These are phyloP conservation scores for Paramormyrops hopkinsi DNA, from an alignment of 2,797 vertebrate genomes.

Conservation along the genomic window DNA sequence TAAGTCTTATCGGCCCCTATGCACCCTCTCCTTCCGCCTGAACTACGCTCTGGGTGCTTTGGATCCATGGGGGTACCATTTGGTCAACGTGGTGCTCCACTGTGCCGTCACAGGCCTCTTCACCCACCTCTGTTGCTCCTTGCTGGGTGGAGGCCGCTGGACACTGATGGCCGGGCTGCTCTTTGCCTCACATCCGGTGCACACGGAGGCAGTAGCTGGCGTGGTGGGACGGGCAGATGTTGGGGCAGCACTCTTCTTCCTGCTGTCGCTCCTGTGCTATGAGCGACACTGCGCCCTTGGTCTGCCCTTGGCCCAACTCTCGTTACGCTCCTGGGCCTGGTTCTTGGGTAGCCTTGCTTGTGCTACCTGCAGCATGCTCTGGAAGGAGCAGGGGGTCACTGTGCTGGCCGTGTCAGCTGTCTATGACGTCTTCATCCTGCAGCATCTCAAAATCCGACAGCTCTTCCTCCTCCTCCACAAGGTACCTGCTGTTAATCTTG, in stretches of 20 bases:
- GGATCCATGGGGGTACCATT: slow-evolving; percentile 73
- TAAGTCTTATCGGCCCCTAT: slow-evolving; percentile 74
- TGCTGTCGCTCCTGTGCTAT: slow-evolving; percentile 82
- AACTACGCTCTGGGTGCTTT: slow-evolving; percentile 67
- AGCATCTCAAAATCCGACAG: slow-evolving; percentile 74
- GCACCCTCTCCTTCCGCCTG: slow-evolving; percentile 71
- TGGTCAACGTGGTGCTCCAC: slow-evolving; percentile 69
- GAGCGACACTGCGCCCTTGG: slow-evolving; percentile 72
- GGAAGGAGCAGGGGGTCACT: slow-evolving; percentile 96
- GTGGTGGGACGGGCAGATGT: slow-evolving; percentile 86
- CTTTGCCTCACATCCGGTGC: slow-evolving; percentile 81
- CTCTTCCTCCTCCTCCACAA: slow-evolving; percentile 70
- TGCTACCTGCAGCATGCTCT: slow-evolving; percentile 85
- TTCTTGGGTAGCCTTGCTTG: slow-evolving; percentile 75
- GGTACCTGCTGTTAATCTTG: slow-evolving; percentile 61
- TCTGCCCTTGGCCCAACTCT: slow-evolving; percentile 51
- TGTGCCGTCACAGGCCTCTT: slow-evolving; percentile 69
- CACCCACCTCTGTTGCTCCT: slow-evolving; percentile 66
- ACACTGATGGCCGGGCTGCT: slow-evolving; percentile 73
- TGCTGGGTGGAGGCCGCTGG: slow-evolving; percentile 69
- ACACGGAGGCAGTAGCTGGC: slow-evolving; percentile 84
- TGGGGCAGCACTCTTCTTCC: slow-evolving; percentile 79
- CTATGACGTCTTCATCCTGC: slow-evolving; percentile 87
- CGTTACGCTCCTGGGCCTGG: slow-evolving; percentile 72
- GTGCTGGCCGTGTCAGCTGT: slow-evolving; percentile 80